Base-by-base conservation (phyloP, 1,140 invertebrate genomes). In the Diachasmimorpha longicaudata region DNA sequence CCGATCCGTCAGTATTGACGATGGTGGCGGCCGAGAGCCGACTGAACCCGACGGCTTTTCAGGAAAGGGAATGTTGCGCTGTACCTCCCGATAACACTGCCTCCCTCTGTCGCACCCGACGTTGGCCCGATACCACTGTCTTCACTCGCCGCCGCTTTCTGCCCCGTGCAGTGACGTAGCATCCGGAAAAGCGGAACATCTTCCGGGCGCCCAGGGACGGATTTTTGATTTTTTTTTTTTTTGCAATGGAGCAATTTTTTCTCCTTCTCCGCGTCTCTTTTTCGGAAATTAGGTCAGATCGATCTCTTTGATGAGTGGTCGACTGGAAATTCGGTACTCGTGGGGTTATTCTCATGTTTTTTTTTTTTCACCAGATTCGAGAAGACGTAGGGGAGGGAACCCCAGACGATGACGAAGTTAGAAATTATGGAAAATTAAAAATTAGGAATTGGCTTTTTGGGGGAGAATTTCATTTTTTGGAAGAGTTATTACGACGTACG, bases 1-100 rank as follows among this genome's bases (percentile, higher is more conserved):
- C 58, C 58, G 58, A 19, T 63, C 58, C 58, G 58, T 63, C 58
- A 63, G 87, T 87, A 86, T 87, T 84, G 81, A 86, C 85, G 86
- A 87, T 87, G 84, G 85, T 85, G 87, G 81, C 85, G 84, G 86
- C 83, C 85, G 87, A 86, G 86, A 87, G 83, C 86, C 86, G 85
- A 88, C 87, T 88, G 85, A 85, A 63, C 58, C 58, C 58, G 58
- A 63, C 58, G 19, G 23, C 23, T 63, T 25, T 23, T 25, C 58
- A 84, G 85, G 80, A 81, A 83, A 76, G 79, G 82, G 83, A 75
- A 70, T 48, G 52, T 16, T 69, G 67, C 36, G 44, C 58, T 63
- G 69, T 44, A 9, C 48, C 21, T 52, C 70, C 48, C 46, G 25
- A 52, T 42, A 25, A 25, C 70, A 55, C 42, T 11, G 48, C 67